Conservation (phyloP, 1,140 invertebrate species). For the Pogonus chalceus region DNA sequence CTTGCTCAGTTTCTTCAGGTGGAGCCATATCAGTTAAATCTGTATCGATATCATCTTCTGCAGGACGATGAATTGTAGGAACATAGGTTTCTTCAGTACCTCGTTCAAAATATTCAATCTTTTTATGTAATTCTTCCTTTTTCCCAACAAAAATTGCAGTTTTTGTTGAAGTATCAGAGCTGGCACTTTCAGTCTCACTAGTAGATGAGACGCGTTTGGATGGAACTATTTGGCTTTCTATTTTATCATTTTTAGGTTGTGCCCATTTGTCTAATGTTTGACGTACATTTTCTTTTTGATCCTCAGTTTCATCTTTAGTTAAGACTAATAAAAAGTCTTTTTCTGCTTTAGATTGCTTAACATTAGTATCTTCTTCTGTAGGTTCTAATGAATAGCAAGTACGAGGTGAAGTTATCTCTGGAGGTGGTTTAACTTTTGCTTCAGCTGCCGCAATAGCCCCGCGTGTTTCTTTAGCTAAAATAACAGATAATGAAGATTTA, state of each 20-base stretch:
- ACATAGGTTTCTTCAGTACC: conserved; percentile 37
- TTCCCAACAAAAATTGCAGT: conserved; percentile 47
- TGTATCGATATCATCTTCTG: conserved; percentile 39
- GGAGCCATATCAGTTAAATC: no score
- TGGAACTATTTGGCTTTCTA: conserved; percentile 19
- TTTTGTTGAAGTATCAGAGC: conserved; percentile 55
- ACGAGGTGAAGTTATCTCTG: conserved; percentile 36
- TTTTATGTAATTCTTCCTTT: conserved; percentile 53
- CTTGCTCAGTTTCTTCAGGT: conserved; percentile 7
- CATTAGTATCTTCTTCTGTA: conserved; percentile 34
- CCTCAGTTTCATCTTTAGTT: conserved; percentile 32
- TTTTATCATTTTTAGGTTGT: conserved; percentile 22
- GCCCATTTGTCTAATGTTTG: conserved; percentile 40
- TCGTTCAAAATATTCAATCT: conserved; percentile 71
- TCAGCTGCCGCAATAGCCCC: conserved; percentile 51
- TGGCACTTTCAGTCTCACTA: conserved; percentile 55
- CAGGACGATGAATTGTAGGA: conserved; percentile 44
- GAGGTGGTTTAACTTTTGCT: conserved; percentile 25
- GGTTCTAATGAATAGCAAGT: conserved; percentile 45
- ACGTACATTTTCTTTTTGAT: conserved; percentile 35
- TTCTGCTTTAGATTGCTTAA: conserved; percentile 21
- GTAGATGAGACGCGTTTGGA: conserved; percentile 33
- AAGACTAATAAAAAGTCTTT: conserved; percentile 42
- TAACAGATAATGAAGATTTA: conserved; percentile 39
- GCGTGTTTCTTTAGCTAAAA: conserved; percentile 50